Percentiles rank a stretch among this genome's conserved stretches.
Evolutionary conservation across 2,888 invertebrate genomes (phyloP).

Genomic region (Idaea biselata): DNA sequence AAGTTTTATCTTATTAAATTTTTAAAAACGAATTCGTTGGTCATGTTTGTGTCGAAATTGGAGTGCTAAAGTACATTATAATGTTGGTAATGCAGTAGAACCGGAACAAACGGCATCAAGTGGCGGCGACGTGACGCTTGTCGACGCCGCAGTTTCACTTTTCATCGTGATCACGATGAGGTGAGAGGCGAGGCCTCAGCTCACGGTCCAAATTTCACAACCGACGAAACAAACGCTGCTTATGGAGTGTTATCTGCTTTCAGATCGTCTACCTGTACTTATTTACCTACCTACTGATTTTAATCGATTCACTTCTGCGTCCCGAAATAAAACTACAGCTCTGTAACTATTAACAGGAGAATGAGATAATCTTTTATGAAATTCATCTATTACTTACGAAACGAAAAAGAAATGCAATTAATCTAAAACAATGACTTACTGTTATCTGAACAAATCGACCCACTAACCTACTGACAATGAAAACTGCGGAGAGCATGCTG

Average conservation of each 20-base stretch:
- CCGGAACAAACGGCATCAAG: constrained; percentile 72
- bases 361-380: constrained; percentile 14
- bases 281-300: constrained; percentile 16
- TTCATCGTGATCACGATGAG: constrained; percentile 64
- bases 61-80: constrained; percentile 30
- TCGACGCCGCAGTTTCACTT: constrained; percentile 74
- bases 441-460: neutral
- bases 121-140: constrained; percentile 65
- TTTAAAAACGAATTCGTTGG: neutral
- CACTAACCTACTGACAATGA: constrained; percentile 13
- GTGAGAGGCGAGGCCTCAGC: constrained; percentile 75
- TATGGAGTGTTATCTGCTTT: constrained; percentile 47
- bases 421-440: neutral
- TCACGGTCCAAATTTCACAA: constrained; percentile 74
- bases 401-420: neutral
- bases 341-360: constrained; percentile 24
- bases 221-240: constrained; percentile 54
- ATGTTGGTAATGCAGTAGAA: constrained; percentile 51
- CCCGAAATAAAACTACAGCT: constrained; percentile 21
- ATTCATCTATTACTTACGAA: constrained; percentile 1
- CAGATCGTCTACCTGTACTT: constrained; percentile 31
- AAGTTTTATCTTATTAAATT: neutral
- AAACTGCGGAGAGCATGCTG: constrained; percentile 6
- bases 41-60: constrained; percentile 4
- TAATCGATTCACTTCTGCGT: constrained; percentile 9